Conservation (phyloP, 2,888 invertebrate genomes). For the Microctonus hyperodae region DNA sequence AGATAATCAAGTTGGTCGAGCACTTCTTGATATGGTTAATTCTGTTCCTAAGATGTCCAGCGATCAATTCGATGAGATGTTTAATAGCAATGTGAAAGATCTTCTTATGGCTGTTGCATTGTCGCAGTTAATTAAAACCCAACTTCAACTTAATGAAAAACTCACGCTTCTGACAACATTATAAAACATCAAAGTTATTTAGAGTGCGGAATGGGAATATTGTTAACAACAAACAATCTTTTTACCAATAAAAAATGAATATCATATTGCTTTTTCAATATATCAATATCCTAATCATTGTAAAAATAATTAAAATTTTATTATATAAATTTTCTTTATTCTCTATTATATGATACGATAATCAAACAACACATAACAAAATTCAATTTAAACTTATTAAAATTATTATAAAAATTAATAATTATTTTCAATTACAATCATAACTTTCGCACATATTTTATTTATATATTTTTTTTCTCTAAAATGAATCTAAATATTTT, state of each 20-base stretch:
- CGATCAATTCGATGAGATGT: constrained; percentile 92
- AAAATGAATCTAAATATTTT: no score
- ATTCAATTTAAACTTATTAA: no score
- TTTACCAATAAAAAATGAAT: not conserved
- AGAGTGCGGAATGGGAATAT: not conserved
- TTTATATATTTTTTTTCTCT: no score
- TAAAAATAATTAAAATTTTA: not conserved
- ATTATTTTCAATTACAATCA: no score
- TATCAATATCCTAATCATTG: not conserved
- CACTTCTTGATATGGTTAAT: constrained; percentile 88
- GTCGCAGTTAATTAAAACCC: constrained; percentile 95
- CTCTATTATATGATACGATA: no score
- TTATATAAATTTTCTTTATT: not conserved
- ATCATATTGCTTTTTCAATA: no score
- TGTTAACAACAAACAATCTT: not conserved
- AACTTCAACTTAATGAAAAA: constrained; percentile 96
- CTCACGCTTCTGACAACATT: constrained; percentile 82
- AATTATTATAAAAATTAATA: no score
- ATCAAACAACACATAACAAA: no score
- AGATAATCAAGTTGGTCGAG: constrained; percentile 89
- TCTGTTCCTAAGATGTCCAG: constrained; percentile 90
- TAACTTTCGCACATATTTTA: no score
- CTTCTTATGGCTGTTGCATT: constrained; percentile 96
- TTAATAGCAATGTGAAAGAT: constrained; percentile 96
- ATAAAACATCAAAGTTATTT: constrained; percentile 51